These are phyloP conservation scores for Littorina saxatilis DNA, from an alignment of 1,140 invertebrate genomes.

Conservation along the genomic window DNA sequence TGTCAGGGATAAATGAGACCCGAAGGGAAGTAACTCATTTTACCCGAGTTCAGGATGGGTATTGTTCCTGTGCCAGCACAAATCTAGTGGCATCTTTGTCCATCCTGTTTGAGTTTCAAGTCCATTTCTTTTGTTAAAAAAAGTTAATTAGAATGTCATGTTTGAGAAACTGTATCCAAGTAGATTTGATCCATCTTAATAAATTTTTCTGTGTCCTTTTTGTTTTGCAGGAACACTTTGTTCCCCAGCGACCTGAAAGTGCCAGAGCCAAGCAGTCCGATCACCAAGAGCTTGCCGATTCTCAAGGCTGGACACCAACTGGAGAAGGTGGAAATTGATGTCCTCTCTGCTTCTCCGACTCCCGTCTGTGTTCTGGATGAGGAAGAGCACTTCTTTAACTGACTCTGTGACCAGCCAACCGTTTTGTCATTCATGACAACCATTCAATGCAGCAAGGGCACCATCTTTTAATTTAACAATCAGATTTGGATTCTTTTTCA, in stretches of 20 bases:
- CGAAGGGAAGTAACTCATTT: too few relatives aligned
- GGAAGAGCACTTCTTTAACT: slow-evolving; percentile 28
- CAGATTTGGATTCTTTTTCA: neutral
- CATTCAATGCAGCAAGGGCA: neutral
- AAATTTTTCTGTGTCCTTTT: neutral
- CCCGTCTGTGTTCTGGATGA: slow-evolving; percentile 16
- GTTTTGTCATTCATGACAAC: neutral
- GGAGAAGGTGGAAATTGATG: slow-evolving; percentile 21
- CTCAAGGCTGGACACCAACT: slow-evolving; percentile 24
- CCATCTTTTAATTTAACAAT: slow-evolving; percentile 7
- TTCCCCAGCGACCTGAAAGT: slow-evolving; percentile 17
- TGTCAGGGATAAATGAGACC: too few relatives aligned
- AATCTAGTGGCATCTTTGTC: too few relatives aligned
- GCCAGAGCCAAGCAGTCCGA: neutral
- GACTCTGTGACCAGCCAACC: neutral
- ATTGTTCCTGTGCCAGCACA: too few relatives aligned
- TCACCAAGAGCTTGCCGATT: slow-evolving; percentile 14
- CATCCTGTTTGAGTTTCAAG: too few relatives aligned
- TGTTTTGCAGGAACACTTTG: neutral
- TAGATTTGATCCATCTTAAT: too few relatives aligned
- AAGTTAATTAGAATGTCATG: too few relatives aligned
- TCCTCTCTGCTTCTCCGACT: neutral
- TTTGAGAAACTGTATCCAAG: too few relatives aligned
- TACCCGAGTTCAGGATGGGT: too few relatives aligned
- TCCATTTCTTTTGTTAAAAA: too few relatives aligned